Conservation (phyloP, 2,888 invertebrate genomes). For the Tachina grossa region DNA sequence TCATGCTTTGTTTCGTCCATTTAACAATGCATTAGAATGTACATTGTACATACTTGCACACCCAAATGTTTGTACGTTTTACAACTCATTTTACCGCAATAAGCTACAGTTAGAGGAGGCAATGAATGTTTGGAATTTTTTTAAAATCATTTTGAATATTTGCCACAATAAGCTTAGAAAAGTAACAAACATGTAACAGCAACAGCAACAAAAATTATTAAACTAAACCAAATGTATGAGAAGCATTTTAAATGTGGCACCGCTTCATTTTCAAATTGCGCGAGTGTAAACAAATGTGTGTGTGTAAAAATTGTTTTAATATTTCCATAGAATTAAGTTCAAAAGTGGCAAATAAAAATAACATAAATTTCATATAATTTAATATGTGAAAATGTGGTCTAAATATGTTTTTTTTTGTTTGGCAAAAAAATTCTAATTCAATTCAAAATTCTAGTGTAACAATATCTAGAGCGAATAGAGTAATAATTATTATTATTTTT, state of each 20-base stretch:
- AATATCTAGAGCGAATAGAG: constrained; percentile 21
- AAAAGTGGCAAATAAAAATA: constrained; percentile 25
- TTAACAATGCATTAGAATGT: constrained; percentile 19
- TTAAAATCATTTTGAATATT: constrained; percentile 63
- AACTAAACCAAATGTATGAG: constrained; percentile 29
- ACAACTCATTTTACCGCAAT: constrained; percentile 69
- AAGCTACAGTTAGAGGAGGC: constrained; percentile 64
- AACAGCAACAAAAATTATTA: not conserved
- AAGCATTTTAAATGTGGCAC: constrained; percentile 49
- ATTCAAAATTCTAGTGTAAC: constrained; percentile 36
- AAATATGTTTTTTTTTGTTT: constrained; percentile 5
- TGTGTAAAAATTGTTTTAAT: constrained; percentile 25
- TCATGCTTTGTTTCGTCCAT: constrained; percentile 44
- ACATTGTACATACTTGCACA: too few species aligned
- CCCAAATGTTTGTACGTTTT: constrained; percentile 23
- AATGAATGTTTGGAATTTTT: constrained; percentile 65
- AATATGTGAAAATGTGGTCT: constrained; percentile 36
- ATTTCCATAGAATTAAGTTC: constrained; percentile 51
- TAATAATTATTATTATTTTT: constrained; percentile 11
- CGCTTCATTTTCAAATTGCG: constrained; percentile 18
- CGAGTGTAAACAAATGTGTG: not conserved
- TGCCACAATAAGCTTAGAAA: constrained; percentile 37
- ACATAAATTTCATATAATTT: not conserved
- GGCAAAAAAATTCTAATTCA: not conserved
- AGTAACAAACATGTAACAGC: constrained; percentile 23